A percentile compares a stretch with the other conserved stretches of the same genome.
These are phyloP conservation scores for Emys orbicularis DNA, from an alignment of 2,797 vertebrate species.

Conservation along the genomic window DNA sequence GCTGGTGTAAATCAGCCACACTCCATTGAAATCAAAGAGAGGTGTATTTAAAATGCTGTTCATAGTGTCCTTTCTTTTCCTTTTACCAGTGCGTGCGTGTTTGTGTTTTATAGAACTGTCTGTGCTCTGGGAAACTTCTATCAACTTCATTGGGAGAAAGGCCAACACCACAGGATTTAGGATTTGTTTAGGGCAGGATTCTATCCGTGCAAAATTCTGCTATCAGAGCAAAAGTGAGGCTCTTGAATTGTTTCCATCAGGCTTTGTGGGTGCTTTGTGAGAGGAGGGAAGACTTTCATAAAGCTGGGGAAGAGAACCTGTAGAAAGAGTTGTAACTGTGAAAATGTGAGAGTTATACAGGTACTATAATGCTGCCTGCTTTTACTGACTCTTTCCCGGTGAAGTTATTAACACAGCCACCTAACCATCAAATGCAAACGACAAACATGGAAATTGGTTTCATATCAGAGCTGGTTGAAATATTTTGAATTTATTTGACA, in stretches of 20 bases:
- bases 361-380: background rate
- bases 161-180: background rate
- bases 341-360: background rate
- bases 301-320: background rate
- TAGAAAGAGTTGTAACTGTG: background rate
- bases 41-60: conserved; percentile 56
- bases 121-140: conserved; percentile 5
- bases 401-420: background rate
- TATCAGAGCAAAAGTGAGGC: background rate
- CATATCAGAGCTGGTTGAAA: background rate
- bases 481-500: background rate
- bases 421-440: background rate
- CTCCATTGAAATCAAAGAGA: conserved; percentile 58
- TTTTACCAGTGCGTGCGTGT: background rate
- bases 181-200: conserved; percentile 24
- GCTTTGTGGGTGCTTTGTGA: conserved; percentile 1
- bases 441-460: background rate
- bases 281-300: conserved; percentile 26
- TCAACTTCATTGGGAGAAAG: conserved; percentile 4
- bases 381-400: background rate
- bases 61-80: background rate
- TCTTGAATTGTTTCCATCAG: background rate
- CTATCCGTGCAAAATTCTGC: background rate
- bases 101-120: background rate
- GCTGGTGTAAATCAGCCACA: conserved; percentile 72